A percentile compares a stretch with the other conserved stretches of the same genome.
Conservation (phyloP, 2,888 invertebrate species). For the Caenorhabditis doughertyi region DNA sequence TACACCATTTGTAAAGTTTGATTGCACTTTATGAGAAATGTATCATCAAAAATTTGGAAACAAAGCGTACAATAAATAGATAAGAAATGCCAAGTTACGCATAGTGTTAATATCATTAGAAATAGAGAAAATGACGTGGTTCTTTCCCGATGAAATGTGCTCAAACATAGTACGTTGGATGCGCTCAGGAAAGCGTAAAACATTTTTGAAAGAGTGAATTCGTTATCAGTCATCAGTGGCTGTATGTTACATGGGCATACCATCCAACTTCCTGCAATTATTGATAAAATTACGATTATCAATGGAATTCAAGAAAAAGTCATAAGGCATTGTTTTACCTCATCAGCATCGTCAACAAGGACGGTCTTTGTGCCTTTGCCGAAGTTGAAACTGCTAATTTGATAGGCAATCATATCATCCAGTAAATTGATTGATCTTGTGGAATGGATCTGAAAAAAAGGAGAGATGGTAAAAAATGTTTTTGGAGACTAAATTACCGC, state of each 20-base stretch:
- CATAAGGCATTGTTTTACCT: conserved; percentile 38
- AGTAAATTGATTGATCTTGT: conserved; percentile 17
- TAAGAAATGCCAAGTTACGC: conserved; percentile 37
- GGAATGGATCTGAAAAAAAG: conserved; percentile 38
- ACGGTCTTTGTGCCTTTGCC: conserved; percentile 31
- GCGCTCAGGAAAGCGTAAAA: conserved; percentile 21
- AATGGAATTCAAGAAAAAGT: too few relatives aligned
- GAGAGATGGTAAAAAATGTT: too few relatives aligned
- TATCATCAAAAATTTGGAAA: conserved; percentile 15
- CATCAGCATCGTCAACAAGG: conserved; percentile 50
- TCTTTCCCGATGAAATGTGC: conserved; percentile 21
- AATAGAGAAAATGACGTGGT: conserved; percentile 26
- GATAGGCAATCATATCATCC: conserved; percentile 22
- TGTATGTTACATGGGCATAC: conserved; percentile 43
- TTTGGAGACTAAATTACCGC: background rate
- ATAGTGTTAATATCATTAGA: conserved; percentile 17
- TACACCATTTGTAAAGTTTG: background rate
- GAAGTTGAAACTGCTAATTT: conserved; percentile 30
- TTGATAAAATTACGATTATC: conserved; percentile 15
- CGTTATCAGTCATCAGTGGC: conserved; percentile 12
- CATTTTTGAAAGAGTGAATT: background rate
- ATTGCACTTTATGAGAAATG: background rate
- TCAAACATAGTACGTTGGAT: conserved; percentile 46
- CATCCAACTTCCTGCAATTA: conserved; percentile 56
- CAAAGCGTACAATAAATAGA: conserved; percentile 10